Evolutionary conservation across 2,113 vertebrate genomes (phyloP), one percentile per base, ranked within the genome.

Genomic region (Tricholaema leucomelas): DNA sequence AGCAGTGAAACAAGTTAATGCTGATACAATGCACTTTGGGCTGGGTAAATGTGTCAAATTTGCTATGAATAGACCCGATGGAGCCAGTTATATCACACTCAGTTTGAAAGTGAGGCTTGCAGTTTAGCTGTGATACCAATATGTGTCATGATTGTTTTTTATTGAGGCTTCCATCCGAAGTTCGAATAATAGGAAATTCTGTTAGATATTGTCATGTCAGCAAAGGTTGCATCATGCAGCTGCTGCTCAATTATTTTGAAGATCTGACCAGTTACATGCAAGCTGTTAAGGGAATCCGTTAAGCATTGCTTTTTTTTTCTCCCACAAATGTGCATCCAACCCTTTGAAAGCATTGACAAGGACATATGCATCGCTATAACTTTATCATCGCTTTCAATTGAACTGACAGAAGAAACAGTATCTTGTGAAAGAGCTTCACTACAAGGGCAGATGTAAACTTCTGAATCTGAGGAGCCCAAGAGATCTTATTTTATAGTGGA

Each of bases 401-500:
- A 87, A 71, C 36, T 79, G 74, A 64, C 70, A 77, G 84, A 52
- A 79, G 86, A 92, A 92, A 88, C 92, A 76, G 67, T 87, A 65
- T 87, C 59, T 91, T 44, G 18, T 25, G 25, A 14, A 84, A 66
- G 50, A 86, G 77, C 56, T 66, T 69, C 83, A 46, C 50, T 21
- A 20, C 84, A 90, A 87, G 84, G 92, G 91, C 81, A 91, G 63
- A 87, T 95, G 71, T 85, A 92, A 90, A 86, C 0, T 1, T 36
- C 71, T 85, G 42, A 80, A 64, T 61, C 30, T 48, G 40, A 94
- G 76, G 38, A 90, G 50, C 74, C 63, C 61, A 65, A 16, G 74
- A 91, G 88, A 88, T 79, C 50, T 66, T 94, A 85, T 79, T 91
- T 94, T 93, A 65, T 82, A 78, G 40, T n/a, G 21, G 75, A 87